Evolutionary conservation across 2,113 vertebrate species (phyloP).

Genomic region (Gallinago media): DNA sequence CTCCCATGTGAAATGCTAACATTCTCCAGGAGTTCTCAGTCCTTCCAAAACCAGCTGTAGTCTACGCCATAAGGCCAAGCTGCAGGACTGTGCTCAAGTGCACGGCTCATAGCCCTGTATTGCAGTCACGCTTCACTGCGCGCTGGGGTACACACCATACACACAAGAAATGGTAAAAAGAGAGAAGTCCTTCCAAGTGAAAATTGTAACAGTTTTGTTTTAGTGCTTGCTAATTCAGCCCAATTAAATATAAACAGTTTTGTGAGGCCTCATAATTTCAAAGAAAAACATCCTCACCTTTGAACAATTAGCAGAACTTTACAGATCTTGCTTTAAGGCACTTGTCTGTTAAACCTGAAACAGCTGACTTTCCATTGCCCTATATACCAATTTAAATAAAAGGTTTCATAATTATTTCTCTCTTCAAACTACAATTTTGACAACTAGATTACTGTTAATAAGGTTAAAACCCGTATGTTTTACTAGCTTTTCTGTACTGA

Average conservation of each 20-base stretch:
- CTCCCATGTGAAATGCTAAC: rapidly evolving
- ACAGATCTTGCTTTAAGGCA: slow-evolving; percentile 30
- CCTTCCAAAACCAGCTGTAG: background rate
- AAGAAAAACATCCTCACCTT: slow-evolving; percentile 60
- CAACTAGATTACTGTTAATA: slow-evolving; percentile 59
- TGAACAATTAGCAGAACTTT: slow-evolving; percentile 7
- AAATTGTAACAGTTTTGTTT: background rate
- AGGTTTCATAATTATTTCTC: slow-evolving; percentile 39
- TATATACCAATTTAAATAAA: slow-evolving; percentile 55
- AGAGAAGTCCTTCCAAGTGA: background rate
- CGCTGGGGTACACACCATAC: background rate
- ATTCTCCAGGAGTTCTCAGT: background rate
- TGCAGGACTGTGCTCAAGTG: rapidly evolving
- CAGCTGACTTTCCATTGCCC: slow-evolving; percentile 17
- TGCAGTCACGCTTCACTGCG: rapidly evolving
- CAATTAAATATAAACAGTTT: slow-evolving; percentile 52
- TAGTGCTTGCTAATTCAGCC: slow-evolving; percentile 37
- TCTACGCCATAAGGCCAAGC: rapidly evolving
- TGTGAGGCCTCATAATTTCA: slow-evolving; percentile 36
- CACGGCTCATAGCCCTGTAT: rapidly evolving
- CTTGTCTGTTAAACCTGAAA: slow-evolving; percentile 44
- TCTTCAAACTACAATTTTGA: slow-evolving; percentile 43
- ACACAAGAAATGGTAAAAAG: background rate
- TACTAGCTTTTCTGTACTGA: slow-evolving; percentile 34
- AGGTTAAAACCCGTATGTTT: slow-evolving; percentile 42